Conservation (phyloP, 2,888 invertebrate genomes). For the Oscheius sp. region DNA sequence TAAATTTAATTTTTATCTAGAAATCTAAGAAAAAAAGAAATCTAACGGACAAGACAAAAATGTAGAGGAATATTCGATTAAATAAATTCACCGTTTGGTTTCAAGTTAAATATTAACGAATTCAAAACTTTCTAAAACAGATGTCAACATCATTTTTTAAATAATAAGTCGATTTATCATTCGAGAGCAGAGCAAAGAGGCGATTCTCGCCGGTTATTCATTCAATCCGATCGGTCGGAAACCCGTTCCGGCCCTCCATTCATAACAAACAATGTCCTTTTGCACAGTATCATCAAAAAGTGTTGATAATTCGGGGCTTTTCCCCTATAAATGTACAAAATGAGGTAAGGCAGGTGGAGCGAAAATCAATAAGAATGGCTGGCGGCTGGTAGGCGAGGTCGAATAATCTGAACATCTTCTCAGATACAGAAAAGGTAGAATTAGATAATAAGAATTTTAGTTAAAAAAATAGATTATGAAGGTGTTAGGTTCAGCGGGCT, state of each 20-base stretch:
- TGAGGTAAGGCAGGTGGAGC: conserved; percentile 22
- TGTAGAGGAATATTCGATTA: too few species aligned
- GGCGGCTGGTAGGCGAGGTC: conserved; percentile 29
- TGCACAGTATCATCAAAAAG: background rate
- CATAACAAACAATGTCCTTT: conserved; percentile 22
- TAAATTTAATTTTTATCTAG: background rate
- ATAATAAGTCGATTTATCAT: background rate
- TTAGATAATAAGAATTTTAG: background rate
- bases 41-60: background rate
- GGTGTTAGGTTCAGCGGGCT: background rate
- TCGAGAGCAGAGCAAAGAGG: conserved; percentile 6
- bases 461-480: background rate
- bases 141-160: too few species aligned
- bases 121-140: too few species aligned
- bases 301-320: background rate
- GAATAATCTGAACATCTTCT: conserved; percentile 23
- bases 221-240: conserved; percentile 26
- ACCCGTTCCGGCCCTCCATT: conserved; percentile 23
- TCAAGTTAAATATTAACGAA: too few species aligned
- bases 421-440: background rate
- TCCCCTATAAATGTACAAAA: background rate
- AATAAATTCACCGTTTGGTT: too few species aligned
- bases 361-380: conserved; percentile 22
- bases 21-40: background rate
- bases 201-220: conserved; percentile 24